Evolutionary conservation across 1,140 invertebrate species (phyloP), one percentile per base, ranked within the genome.

Genomic region (Nymphalis io): DNA sequence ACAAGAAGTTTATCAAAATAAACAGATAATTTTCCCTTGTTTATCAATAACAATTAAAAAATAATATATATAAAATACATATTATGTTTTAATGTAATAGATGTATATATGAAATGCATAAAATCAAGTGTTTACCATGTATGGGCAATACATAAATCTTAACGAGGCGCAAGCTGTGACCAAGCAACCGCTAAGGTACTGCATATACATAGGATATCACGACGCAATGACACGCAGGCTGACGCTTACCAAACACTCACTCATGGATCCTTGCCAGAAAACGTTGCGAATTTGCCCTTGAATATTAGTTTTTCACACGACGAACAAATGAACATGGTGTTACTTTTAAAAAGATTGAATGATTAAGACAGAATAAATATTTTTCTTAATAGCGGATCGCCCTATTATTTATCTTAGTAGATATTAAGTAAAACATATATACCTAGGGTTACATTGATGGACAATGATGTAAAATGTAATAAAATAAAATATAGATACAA

Each of bases 181-280:
- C 61, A 53, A 38, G 46, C 61, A 55, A 48, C 20, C 48, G 51
- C 20, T 44, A 13, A 53, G 55, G 18, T 44, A 57, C n/a, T 16
- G 20, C 38, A 61, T 57, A 42, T 42, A 23, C 40, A 21, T 23
- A 42, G 40, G 16, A 38, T 64, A 68, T 65, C 27, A 70, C 39
- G 16, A 63, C 57, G 27, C 53, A 70, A 65, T 70, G 64, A 70
- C 60, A 71, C 40, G 68, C 72, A 73, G 68, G 64, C 75, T 73
- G 75, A 70, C 70, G 64, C 73, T 51, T 44, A 53, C 61, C 60
- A 61, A 68, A 68, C 70, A 63, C 60, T 72, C 70, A 63, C 62
- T 70, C 72, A 73, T 80, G 78, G 78, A 80, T 59, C 69, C 60
- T 70, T 80, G 75, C 75, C 73, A 80, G 71, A 68, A 66, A 51